Evolutionary conservation across 1,140 invertebrate genomes (phyloP).

Genomic region (Papilio xuthus): DNA sequence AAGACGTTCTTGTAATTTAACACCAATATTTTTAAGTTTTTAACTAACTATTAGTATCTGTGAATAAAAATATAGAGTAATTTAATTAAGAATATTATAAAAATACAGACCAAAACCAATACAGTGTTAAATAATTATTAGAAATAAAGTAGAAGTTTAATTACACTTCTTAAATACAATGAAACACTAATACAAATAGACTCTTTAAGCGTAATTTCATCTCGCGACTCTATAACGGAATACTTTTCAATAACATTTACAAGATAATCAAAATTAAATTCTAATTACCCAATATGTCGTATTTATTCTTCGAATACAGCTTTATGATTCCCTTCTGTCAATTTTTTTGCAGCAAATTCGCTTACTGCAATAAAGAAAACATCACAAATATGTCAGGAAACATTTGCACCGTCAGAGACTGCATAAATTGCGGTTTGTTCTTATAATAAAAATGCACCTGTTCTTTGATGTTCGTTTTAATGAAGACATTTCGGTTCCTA

Average conservation of each 20-base stretch:
- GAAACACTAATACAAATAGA: too few relatives aligned
- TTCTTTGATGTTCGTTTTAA: slow-evolving; percentile 66
- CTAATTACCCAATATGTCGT: neutral
- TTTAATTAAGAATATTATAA: neutral
- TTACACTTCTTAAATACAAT: too few relatives aligned
- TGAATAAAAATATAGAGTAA: neutral
- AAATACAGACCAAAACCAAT: neutral
- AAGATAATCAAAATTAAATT: neutral
- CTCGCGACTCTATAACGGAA: neutral
- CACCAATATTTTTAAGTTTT: slow-evolving; percentile 54
- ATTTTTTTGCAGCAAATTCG: slow-evolving; percentile 20
- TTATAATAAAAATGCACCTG: slow-evolving; percentile 67
- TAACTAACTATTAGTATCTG: slow-evolving; percentile 36
- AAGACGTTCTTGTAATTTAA: slow-evolving; percentile 58
- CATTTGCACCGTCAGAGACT: slow-evolving; percentile 24
- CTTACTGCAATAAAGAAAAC: slow-evolving; percentile 8
- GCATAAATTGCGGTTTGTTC: slow-evolving; percentile 41
- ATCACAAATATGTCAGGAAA: slow-evolving; percentile 33
- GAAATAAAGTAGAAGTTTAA: too few relatives aligned
- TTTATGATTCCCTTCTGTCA: slow-evolving; percentile 15
- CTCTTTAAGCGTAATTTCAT: neutral
- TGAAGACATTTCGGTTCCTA: slow-evolving; percentile 72
- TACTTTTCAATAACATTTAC: neutral
- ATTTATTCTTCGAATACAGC: neutral
- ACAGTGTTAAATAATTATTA: neutral